A percentile compares a stretch with the other conserved stretches of the same genome.
phyloP scores from a whole-genome alignment of 2,113 vertebrate genomes.

The Xerus inauris region DNA sequence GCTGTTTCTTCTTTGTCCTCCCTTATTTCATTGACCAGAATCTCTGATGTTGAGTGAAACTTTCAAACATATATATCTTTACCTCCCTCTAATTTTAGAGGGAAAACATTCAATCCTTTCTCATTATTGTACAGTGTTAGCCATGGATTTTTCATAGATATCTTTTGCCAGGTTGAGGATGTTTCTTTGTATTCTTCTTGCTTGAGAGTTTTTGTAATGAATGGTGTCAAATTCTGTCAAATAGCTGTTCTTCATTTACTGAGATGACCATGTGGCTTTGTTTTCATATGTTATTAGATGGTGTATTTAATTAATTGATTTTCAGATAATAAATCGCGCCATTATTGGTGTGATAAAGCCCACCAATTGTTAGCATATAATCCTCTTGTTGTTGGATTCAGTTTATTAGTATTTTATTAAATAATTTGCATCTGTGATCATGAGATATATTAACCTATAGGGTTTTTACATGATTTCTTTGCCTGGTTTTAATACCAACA shows the following conservation, averaged over 20 bases:
- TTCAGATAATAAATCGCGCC: slow-evolving; percentile 6
- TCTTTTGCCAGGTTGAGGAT: not conserved
- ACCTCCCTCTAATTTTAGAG: not conserved
- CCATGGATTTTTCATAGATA: not conserved
- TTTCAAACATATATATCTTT: not conserved
- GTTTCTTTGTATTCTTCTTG: not conserved
- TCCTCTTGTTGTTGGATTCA: not conserved
- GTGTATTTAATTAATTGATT: slow-evolving; percentile 18
- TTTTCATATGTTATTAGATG: not conserved
- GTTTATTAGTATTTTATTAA: slow-evolving; percentile 26
- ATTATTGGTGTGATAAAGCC: not conserved
- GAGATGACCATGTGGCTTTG: not conserved
- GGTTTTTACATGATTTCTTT: not conserved
- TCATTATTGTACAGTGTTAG: not conserved
- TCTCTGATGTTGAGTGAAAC: not conserved
- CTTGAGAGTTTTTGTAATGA: not conserved
- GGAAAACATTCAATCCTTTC: not conserved
- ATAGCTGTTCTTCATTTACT: not conserved
- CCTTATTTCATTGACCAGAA: not conserved
- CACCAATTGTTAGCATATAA: not conserved
- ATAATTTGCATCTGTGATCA: not conserved
- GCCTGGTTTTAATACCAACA: not conserved
- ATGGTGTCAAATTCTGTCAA: not conserved
- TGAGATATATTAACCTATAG: not conserved
- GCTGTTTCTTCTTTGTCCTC: not conserved